phyloP scores from a whole-genome alignment of 2,113 vertebrate genomes.

The Tetraodon nigroviridis region DNA sequence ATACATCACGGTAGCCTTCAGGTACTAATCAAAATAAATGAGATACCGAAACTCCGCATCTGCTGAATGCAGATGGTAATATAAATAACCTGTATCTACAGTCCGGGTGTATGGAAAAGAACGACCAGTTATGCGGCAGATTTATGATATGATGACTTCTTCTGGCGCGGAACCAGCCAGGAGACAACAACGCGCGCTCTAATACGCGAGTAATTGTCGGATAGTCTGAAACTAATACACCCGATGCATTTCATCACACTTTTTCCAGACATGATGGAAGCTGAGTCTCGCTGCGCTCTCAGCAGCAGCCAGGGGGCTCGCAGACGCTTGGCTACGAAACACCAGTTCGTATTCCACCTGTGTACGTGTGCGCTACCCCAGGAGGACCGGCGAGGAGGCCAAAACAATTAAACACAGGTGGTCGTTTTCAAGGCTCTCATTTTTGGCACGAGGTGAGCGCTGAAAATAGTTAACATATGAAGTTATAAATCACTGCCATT shows the following conservation, averaged over 20 bases:
- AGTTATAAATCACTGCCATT: conserved; percentile 61
- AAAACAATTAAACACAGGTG: conserved; percentile 73
- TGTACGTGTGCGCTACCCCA: conserved; percentile 45
- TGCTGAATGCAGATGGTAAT: conserved; percentile 44
- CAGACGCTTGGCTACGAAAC: conserved; percentile 49
- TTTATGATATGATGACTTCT: conserved; percentile 32
- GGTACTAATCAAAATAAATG: conserved; percentile 54
- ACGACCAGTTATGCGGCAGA: conserved; percentile 37
- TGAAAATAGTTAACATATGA: conserved; percentile 69
- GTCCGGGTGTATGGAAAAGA: conserved; percentile 35
- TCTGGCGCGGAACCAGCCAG: conserved; percentile 4
- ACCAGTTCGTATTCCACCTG: conserved; percentile 57
- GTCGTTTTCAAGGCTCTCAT: conserved; percentile 56
- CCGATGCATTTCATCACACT: conserved; percentile 37
- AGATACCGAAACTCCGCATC: conserved; percentile 27
- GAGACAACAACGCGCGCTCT: conserved; percentile 24
- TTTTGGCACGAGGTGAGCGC: conserved; percentile 46
- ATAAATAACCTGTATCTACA: conserved; percentile 33
- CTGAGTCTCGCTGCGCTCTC: conserved; percentile 30
- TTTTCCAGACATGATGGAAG: conserved; percentile 54
- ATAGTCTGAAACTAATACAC: conserved; percentile 44
- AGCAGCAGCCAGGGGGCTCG: conserved; percentile 23
- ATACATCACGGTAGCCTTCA: conserved; percentile 7
- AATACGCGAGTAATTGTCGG: conserved; percentile 37
- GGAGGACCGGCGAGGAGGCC: conserved; percentile 39